Evolutionary conservation across 2,113 vertebrate species (phyloP).

Genomic region (Ovis canadensis): DNA sequence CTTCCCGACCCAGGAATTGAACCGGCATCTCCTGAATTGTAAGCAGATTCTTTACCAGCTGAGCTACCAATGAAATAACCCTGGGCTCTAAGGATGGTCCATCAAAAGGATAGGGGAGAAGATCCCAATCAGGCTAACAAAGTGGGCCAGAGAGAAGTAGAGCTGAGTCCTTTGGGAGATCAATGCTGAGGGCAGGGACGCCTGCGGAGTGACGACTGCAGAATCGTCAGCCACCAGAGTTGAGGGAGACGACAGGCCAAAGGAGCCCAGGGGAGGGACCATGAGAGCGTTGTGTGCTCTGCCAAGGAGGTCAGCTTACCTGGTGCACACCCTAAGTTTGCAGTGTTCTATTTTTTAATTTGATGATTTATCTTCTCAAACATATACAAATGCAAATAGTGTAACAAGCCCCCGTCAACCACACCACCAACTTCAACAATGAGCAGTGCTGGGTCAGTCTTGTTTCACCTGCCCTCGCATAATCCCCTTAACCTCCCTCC

Average conservation of each 20-base stretch:
- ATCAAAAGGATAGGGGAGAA: background rate
- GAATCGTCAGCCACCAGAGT: background rate
- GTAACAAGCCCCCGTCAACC: background rate
- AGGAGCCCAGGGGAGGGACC: background rate
- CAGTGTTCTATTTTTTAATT: background rate
- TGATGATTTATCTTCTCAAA: background rate
- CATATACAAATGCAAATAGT: background rate
- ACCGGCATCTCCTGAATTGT: accelerated
- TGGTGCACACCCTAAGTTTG: background rate
- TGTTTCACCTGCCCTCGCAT: background rate
- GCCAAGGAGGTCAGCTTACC: background rate
- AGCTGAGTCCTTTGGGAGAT: background rate
- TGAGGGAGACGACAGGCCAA: background rate
- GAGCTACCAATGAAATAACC: background rate
- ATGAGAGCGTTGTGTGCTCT: background rate
- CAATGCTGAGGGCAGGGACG: background rate
- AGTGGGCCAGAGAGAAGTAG: background rate
- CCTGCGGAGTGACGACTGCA: background rate
- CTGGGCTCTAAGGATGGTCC: background rate
- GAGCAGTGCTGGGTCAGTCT: background rate
- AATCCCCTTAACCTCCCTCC: background rate
- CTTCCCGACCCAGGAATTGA: background rate
- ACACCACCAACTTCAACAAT: background rate
- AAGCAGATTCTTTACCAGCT: background rate
- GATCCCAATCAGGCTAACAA: background rate